Evolutionary conservation across 2,113 vertebrate genomes (phyloP), one percentile per base, ranked within the genome.

Genomic region (Maccullochella peelii): DNA sequence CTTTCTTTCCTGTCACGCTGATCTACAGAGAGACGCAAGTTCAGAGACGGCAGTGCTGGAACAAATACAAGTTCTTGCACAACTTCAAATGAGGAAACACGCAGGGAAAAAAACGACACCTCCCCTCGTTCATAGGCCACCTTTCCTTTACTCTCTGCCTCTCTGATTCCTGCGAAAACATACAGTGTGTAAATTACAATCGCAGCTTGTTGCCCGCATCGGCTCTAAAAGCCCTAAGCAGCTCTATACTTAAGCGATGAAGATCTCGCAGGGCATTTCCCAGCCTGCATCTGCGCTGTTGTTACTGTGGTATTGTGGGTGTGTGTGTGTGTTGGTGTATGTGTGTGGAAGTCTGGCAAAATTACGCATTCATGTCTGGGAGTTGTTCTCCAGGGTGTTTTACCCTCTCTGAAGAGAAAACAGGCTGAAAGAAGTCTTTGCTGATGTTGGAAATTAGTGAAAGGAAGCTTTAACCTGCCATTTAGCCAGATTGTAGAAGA

Each of bases 231-330:
- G 78, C 82, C 52, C 65, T 80, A 23, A 80, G 84, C 70, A 61
- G 83, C 84, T 91, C 80, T 85, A 73, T 54, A 33, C 55, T 52
- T 55, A 86, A 36, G 76, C 83, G 89, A 77, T 84, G 33, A 88
- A 90, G 88, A 84, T 67, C 83, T 86, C 72, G 23, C 63, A 44
- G 85, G 83, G 83, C 78, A 78, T 93, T 94, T 94, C 87, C 88
- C 82, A 87, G 90, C 69, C 82, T 91, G 85, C 87, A 82, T 94
- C 86, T 93, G 91, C 42, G 9, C 69, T 82, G 88, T 89, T 94
- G 82, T 90, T 87, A 66, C 80, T 82, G 80, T 89, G 90, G 93
- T 93, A 89, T 95, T 94, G 93, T 90, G 84, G 80, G 57, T 59
- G 73, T 68, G 54, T 82, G 61, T 82, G 50, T 71, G 42, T 72